Percentiles rank a stretch among this genome's conserved stretches.
Conservation (phyloP, 2,113 vertebrate species). For the Piprites chloris region DNA sequence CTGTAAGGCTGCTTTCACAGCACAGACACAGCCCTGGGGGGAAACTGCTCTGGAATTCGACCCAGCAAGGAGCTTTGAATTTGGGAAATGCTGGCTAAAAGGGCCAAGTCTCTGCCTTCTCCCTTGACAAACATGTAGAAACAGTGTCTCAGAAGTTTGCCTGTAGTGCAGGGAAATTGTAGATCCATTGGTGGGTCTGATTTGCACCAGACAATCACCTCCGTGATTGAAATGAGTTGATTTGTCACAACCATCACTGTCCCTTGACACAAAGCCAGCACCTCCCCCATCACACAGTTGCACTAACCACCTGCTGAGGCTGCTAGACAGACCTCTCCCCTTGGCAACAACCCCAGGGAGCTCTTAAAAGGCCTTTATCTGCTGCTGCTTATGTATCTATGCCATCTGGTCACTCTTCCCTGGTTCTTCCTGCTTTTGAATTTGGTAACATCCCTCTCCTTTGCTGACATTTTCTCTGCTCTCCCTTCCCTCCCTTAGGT, state of each 20-base stretch:
- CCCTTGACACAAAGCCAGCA: accelerated
- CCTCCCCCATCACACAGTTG: not conserved
- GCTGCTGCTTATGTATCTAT: not conserved
- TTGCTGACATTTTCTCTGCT: not conserved
- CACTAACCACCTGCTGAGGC: conserved; percentile 35
- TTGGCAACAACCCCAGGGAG: not conserved
- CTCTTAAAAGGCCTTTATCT: not conserved
- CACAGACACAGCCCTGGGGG: not conserved
- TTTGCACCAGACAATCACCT: not conserved
- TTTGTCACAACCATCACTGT: not conserved
- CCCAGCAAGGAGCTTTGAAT: not conserved
- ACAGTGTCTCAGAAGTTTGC: not conserved
- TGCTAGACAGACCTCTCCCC: conserved; percentile 27
- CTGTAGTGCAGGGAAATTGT: not conserved
- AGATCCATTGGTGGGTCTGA: not conserved
- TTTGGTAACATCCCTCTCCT: not conserved
- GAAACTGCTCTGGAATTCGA: not conserved
- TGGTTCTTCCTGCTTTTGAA: not conserved
- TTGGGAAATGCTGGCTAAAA: not conserved
- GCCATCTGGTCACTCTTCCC: not conserved
- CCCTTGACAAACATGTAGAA: accelerated
- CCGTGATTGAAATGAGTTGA: not conserved
- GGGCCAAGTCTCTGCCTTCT: not conserved
- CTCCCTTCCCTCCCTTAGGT: conserved; percentile 60
- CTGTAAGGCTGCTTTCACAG: not conserved